These are phyloP conservation scores for Leptatherina wallacei DNA, from an alignment of 2,797 vertebrate genomes.

Conservation along the genomic window DNA sequence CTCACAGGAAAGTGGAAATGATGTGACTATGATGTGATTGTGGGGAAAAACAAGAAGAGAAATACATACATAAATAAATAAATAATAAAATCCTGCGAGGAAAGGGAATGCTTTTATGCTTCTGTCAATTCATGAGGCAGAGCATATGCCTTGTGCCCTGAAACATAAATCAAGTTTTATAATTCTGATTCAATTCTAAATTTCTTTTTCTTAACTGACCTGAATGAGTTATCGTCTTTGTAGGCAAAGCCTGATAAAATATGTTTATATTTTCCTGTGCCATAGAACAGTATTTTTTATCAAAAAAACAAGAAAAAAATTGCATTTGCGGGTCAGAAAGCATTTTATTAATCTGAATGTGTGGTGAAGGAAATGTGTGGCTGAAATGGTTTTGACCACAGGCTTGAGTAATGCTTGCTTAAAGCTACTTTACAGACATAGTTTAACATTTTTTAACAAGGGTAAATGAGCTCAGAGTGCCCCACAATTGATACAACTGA, in stretches of 20 bases:
- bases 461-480: background rate
- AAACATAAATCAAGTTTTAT: background rate
- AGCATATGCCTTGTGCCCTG: background rate
- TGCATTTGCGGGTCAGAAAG: too few species aligned
- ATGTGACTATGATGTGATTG: background rate
- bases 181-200: background rate
- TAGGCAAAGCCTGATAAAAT: background rate
- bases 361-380: background rate
- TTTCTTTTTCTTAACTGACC: background rate
- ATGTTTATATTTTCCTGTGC: too few species aligned
- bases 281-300: too few species aligned
- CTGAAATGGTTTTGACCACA: background rate
- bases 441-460: background rate
- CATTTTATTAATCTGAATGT: too few species aligned
- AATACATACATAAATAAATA: background rate
- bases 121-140: too few species aligned
- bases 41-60: background rate
- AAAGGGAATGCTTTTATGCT: too few species aligned
- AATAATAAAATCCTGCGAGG: too few species aligned
- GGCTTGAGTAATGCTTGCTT: background rate
- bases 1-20: slow-evolving; percentile 10
- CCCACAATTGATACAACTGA: too few species aligned
- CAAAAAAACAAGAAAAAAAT: too few species aligned
- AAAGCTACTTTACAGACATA: slow-evolving; percentile 1
- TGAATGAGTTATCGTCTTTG: too few species aligned